Evolutionary conservation across 2,888 invertebrate species (phyloP).

Genomic region (Ptychoptera albimana): DNA sequence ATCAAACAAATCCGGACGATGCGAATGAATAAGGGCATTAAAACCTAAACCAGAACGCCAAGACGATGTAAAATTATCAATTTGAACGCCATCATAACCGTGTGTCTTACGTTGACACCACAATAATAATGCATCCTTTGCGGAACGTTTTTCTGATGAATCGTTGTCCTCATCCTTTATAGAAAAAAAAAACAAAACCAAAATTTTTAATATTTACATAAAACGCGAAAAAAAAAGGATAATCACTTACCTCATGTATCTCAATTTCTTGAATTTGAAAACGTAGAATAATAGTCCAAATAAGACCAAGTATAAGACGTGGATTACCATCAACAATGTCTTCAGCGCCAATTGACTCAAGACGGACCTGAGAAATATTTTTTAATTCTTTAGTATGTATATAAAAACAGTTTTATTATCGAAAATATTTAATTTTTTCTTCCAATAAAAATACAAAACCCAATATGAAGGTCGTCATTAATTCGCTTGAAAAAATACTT

Average conservation of each 20-base stretch:
- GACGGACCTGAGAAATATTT: conserved; percentile 50
- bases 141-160: conserved; percentile 94
- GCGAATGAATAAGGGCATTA: conserved; percentile 96
- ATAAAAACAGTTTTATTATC: background rate
- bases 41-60: conserved; percentile 96
- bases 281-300: conserved; percentile 97
- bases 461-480: background rate
- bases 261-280: conserved; percentile 99
- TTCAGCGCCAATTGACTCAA: conserved; percentile 98
- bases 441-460: no score
- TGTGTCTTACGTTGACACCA: conserved; percentile 99
- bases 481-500: background rate
- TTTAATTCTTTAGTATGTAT: background rate
- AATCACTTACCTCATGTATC: conserved; percentile 71
- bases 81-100: conserved; percentile 80
- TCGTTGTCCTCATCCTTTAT: conserved; percentile 83
- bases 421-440: background rate
- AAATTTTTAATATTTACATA: background rate
- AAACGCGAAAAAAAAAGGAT: background rate
- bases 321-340: conserved; percentile 98
- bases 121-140: conserved; percentile 91
- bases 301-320: conserved; percentile 87
- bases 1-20: conserved; percentile 89
- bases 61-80: conserved; percentile 79
- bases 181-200: conserved; percentile 3